Percentiles rank a stretch among this genome's conserved stretches.
These are phyloP conservation scores for Puma concolor DNA, from an alignment of 2,113 vertebrate species.

Conservation along the genomic window DNA sequence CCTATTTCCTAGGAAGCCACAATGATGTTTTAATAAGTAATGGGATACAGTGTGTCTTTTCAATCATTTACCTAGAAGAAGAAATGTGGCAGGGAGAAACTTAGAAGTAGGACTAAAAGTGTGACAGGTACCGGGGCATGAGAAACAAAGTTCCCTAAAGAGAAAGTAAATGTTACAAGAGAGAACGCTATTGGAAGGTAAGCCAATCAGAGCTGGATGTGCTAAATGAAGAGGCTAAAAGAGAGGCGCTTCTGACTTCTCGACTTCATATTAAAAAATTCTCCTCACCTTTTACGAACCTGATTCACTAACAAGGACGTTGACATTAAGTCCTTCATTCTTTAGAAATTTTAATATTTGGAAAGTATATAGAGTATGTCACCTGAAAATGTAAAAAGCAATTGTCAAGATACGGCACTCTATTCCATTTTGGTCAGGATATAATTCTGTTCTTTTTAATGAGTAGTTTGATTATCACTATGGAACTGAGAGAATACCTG, in stretches of 20 bases:
- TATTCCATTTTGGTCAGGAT: neutral
- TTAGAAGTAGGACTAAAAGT: neutral
- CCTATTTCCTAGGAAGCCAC: neutral
- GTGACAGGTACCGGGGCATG: neutral
- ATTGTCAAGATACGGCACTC: neutral
- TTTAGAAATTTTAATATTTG: slow-evolving; percentile 56
- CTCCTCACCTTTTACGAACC: slow-evolving; percentile 58
- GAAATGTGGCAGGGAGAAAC: neutral
- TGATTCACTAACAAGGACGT: slow-evolving; percentile 53
- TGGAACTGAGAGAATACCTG: neutral
- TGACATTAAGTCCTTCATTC: slow-evolving; percentile 68
- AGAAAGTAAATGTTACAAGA: neutral
- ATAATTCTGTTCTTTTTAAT: neutral
- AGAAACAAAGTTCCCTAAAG: neutral
- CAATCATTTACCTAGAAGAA: neutral
- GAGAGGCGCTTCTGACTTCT: neutral
- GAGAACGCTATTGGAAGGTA: neutral
- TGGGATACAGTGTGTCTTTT: neutral
- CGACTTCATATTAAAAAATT: slow-evolving; percentile 53
- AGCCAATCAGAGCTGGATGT: slow-evolving; percentile 41
- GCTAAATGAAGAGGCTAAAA: slow-evolving; percentile 29
- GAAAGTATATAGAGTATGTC: neutral
- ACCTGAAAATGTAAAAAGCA: neutral
- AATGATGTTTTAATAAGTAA: neutral
- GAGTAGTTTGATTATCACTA: neutral